phyloP scores from a whole-genome alignment of 1,140 invertebrate genomes.

The Diorhabda elongata region DNA sequence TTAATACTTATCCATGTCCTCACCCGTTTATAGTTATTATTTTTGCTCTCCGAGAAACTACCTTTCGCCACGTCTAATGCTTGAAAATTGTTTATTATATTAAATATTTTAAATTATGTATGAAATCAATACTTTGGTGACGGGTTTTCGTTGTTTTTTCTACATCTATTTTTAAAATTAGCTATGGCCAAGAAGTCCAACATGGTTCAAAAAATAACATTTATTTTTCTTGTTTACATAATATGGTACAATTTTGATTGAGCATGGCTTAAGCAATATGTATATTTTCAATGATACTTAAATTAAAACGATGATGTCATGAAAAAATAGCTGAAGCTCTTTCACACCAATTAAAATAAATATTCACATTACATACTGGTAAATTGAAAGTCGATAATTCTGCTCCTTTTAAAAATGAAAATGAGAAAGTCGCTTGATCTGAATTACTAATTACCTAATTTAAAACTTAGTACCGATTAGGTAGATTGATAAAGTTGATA shows the following conservation, averaged over 20 bases:
- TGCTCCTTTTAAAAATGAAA: constrained; percentile 32
- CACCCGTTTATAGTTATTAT: no score
- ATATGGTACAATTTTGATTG: constrained; percentile 44
- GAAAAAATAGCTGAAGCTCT: constrained; percentile 42
- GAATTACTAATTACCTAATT: constrained; percentile 16
- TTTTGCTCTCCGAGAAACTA: no score
- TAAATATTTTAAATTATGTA: no score
- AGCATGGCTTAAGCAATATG: constrained; percentile 44
- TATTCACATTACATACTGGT: constrained; percentile 39
- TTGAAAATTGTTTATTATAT: no score
- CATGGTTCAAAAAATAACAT: constrained; percentile 21
- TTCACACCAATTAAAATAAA: constrained; percentile 42
- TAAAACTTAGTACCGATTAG: constrained; percentile 11
- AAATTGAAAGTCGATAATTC: constrained; percentile 34
- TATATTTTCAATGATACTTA: constrained; percentile 38
- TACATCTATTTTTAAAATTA: no score
- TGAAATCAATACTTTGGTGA: no score
- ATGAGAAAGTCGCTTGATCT: constrained; percentile 24
- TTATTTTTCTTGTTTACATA: constrained; percentile 42
- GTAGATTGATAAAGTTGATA: constrained; percentile 27
- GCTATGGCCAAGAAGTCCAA: no score
- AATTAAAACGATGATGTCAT: constrained; percentile 38
- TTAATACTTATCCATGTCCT: no score
- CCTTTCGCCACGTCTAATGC: no score
- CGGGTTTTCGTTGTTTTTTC: no score